Conservation (phyloP, 2,888 invertebrate species). For the Brenthis daphne region DNA sequence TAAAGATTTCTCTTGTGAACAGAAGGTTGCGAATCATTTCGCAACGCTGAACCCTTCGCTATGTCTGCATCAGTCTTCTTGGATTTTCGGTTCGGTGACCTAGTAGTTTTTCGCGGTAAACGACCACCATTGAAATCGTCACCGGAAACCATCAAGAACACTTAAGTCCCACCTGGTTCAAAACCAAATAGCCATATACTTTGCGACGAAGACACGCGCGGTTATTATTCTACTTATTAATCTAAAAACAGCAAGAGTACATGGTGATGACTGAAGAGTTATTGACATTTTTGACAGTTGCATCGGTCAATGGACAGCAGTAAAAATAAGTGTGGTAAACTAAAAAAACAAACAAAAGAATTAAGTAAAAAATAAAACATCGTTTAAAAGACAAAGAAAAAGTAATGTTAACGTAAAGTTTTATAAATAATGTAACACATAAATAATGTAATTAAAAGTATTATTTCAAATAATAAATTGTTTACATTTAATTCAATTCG, state of each 20-base stretch:
- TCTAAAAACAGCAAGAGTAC: constrained; percentile 58
- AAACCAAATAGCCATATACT: constrained; percentile 73
- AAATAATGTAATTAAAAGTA: too few relatives aligned
- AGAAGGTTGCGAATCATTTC: constrained; percentile 85
- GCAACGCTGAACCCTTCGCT: constrained; percentile 83
- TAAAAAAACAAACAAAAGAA: not conserved
- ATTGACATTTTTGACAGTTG: constrained; percentile 51
- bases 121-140: constrained; percentile 83
- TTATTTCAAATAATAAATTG: too few relatives aligned
- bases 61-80: constrained; percentile 84
- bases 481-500: too few relatives aligned
- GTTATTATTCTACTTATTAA: constrained; percentile 59
- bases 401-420: too few relatives aligned
- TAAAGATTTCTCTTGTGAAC: constrained; percentile 94
- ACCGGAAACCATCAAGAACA: constrained; percentile 82
- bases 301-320: constrained; percentile 26
- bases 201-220: constrained; percentile 67
- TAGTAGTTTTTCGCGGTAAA: constrained; percentile 85
- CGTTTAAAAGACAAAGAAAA: too few relatives aligned
- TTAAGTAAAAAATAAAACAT: not conserved
- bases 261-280: constrained; percentile 53
- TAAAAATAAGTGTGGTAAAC: constrained; percentile 9
- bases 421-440: too few relatives aligned
- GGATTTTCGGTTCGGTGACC: constrained; percentile 85
- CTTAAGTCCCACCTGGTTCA: constrained; percentile 63